A percentile compares a stretch with the other conserved stretches of the same genome.
Evolutionary conservation across 1,140 invertebrate species (phyloP).

Genomic region (Acyrthosiphon pisum): DNA sequence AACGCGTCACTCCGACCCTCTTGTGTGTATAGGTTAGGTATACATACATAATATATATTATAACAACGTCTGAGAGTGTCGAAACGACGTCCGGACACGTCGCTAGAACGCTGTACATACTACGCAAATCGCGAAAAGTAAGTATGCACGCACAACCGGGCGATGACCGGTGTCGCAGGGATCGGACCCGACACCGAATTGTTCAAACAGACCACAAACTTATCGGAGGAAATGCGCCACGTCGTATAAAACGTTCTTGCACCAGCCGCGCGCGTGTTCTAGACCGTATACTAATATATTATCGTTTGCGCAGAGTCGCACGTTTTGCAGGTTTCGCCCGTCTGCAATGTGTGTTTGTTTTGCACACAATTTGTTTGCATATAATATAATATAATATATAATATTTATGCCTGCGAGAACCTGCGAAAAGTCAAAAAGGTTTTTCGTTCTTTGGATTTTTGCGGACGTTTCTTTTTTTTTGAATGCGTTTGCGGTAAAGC

Average conservation of each 20-base stretch:
- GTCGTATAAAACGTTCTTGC: neutral
- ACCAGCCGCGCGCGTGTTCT: no score
- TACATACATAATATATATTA: no score
- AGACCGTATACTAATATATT: neutral
- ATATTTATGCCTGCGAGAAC: neutral
- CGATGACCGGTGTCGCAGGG: neutral
- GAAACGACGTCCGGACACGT: neutral
- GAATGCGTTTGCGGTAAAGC: no score
- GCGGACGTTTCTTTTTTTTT: neutral
- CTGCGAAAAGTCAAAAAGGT: no score
- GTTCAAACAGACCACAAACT: slow-evolving; percentile 15
- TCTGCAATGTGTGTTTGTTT: neutral
- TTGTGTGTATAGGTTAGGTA: neutral
- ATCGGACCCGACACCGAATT: neutral
- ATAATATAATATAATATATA: no score
- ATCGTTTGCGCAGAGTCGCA: neutral
- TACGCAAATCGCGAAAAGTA: neutral
- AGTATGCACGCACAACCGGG: neutral
- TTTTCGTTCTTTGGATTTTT: neutral
- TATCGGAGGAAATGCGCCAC: neutral
- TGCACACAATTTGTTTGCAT: neutral
- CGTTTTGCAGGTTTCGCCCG: no score
- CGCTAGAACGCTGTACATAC: neutral
- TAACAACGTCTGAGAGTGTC: neutral
- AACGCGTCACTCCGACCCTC: neutral